Conservation (phyloP, 2,888 invertebrate genomes). For the Panzeria rudis region DNA sequence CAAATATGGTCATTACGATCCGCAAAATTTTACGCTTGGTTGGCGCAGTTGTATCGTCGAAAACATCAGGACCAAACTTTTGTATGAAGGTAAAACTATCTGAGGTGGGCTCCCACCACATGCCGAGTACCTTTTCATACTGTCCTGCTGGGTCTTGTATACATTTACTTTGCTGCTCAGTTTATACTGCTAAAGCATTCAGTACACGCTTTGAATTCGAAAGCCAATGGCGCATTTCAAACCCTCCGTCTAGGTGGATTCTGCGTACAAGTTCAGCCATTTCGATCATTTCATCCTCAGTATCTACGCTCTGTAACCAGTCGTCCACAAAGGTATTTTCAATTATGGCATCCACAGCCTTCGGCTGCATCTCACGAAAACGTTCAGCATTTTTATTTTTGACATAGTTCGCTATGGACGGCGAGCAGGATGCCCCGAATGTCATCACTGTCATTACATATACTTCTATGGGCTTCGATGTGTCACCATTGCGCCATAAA, state of each 20-base stretch:
- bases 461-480: conserved; percentile 33
- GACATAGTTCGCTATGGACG: too few species aligned
- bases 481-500: conserved; percentile 33
- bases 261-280: background rate
- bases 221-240: conserved; percentile 16
- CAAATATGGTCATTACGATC: too few species aligned
- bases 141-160: background rate
- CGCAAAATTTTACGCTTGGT: too few species aligned
- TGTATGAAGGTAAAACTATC: too few species aligned
- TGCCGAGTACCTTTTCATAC: too few species aligned
- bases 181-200: background rate
- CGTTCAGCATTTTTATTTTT: too few species aligned
- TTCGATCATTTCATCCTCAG: background rate
- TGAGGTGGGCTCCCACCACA: too few species aligned
- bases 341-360: too few species aligned
- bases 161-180: background rate
- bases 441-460: conserved; percentile 71
- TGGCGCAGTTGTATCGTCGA: too few species aligned
- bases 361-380: too few species aligned
- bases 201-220: background rate
- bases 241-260: background rate
- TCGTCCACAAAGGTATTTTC: conserved; percentile 68
- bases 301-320: conserved; percentile 10
- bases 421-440: conserved; percentile 63
- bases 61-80: too few species aligned